These are phyloP conservation scores for Ciconia boyciana DNA, from an alignment of 2,113 vertebrate genomes.

Conservation along the genomic window DNA sequence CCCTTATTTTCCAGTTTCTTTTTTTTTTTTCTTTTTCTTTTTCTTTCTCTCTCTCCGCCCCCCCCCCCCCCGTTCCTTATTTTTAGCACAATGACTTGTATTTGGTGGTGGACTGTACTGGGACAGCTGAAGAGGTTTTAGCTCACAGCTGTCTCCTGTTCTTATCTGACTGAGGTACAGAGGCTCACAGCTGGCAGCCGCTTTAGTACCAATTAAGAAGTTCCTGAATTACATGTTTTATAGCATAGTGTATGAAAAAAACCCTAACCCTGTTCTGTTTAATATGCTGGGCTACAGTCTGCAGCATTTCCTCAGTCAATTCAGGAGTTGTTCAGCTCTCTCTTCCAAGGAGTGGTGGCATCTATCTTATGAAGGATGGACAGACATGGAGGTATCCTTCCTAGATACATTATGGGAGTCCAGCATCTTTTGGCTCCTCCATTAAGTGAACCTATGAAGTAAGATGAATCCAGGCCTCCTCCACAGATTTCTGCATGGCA, in stretches of 20 bases:
- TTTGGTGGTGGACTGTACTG: background rate
- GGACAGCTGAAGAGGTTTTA: background rate
- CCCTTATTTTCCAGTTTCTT: background rate
- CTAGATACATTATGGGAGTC: background rate
- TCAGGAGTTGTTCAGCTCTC: background rate
- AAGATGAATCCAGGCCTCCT: background rate
- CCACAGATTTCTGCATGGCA: background rate
- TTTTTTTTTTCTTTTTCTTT: background rate
- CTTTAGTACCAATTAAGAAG: background rate
- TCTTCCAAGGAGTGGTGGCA: background rate
- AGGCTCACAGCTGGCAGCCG: background rate
- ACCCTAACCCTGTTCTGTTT: background rate
- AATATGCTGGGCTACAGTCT: background rate
- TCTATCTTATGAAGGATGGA: background rate
- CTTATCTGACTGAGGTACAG: background rate
- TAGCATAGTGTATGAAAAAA: background rate
- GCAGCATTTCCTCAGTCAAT: background rate
- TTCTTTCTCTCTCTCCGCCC: no score
- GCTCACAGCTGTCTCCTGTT: background rate
- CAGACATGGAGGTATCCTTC: background rate
- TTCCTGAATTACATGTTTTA: background rate
- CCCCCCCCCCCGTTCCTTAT: background rate
- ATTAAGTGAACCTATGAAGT: background rate
- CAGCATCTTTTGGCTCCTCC: background rate
- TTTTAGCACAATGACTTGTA: background rate